Percentiles rank a stretch among this genome's conserved stretches.
These are phyloP conservation scores for Danaus chrysippus DNA, from an alignment of 2,888 invertebrate genomes.

Conservation along the genomic window DNA sequence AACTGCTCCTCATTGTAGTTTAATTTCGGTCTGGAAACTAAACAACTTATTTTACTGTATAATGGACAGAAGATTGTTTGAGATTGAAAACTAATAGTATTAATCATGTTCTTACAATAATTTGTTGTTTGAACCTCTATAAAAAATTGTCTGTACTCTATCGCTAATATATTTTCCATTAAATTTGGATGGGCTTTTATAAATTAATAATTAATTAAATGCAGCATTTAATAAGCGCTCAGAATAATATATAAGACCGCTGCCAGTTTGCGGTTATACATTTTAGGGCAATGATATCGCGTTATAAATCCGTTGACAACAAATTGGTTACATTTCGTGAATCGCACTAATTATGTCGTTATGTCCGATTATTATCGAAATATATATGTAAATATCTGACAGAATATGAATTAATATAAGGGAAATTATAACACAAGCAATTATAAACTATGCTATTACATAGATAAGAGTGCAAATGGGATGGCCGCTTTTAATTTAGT, in stretches of 20 bases:
- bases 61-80: no score
- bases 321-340: slow-evolving; percentile 1
- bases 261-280: slow-evolving; percentile 28
- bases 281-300: slow-evolving; percentile 27
- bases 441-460: background rate
- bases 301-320: slow-evolving; percentile 21
- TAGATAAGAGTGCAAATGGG: background rate
- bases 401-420: no score
- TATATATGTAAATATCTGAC: background rate
- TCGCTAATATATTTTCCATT: slow-evolving; percentile 1
- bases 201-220: slow-evolving; percentile 2
- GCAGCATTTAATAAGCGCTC: slow-evolving; percentile 21
- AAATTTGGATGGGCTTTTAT: background rate
- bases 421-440: background rate
- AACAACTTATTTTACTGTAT: no score
- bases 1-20: no score
- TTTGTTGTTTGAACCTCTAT: background rate
- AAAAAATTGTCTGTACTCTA: background rate
- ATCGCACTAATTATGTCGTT: slow-evolving; percentile 2
- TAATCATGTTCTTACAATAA: background rate
- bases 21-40: no score
- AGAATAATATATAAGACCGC: slow-evolving; percentile 27
- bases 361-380: background rate
- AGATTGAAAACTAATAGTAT: no score
- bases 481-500: background rate